Evolutionary conservation across 2,797 vertebrate species (phyloP).

Genomic region (Falco concolor): DNA sequence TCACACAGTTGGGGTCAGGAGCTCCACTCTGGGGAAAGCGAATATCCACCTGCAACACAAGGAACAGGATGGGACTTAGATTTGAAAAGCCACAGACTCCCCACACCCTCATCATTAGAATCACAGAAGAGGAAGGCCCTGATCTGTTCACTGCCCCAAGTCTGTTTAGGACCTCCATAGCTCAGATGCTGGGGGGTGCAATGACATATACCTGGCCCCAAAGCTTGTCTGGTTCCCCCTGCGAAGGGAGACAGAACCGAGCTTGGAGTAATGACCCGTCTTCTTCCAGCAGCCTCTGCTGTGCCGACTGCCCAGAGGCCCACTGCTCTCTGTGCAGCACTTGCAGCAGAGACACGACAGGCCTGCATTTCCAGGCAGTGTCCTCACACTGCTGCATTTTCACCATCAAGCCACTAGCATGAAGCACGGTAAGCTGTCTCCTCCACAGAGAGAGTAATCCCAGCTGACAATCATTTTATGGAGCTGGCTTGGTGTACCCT

Average conservation of each 20-base stretch:
- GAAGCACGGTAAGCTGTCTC: neutral
- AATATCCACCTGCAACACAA: constrained; percentile 87
- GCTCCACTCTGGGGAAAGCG: constrained; percentile 94
- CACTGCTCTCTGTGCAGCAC: neutral
- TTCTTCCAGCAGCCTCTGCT: neutral
- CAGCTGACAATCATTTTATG: neutral
- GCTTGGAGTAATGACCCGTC: neutral
- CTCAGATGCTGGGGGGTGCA: neutral
- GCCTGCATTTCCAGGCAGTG: neutral
- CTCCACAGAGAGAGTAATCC: neutral
- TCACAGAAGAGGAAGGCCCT: neutral
- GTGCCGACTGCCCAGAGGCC: neutral
- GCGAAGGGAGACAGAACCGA: neutral
- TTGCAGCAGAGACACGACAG: neutral
- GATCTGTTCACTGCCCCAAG: neutral
- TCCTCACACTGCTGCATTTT: neutral
- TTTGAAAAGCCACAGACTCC: neutral
- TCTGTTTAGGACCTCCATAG: neutral
- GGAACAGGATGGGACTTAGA: neutral
- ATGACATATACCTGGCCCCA: neutral
- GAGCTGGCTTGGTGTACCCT: neutral
- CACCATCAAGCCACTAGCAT: neutral
- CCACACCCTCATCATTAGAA: fast-evolving
- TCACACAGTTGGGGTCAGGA: constrained; percentile 91
- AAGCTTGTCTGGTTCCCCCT: neutral